phyloP scores from a whole-genome alignment of 2,797 vertebrate species.

The Falco cherrug region DNA sequence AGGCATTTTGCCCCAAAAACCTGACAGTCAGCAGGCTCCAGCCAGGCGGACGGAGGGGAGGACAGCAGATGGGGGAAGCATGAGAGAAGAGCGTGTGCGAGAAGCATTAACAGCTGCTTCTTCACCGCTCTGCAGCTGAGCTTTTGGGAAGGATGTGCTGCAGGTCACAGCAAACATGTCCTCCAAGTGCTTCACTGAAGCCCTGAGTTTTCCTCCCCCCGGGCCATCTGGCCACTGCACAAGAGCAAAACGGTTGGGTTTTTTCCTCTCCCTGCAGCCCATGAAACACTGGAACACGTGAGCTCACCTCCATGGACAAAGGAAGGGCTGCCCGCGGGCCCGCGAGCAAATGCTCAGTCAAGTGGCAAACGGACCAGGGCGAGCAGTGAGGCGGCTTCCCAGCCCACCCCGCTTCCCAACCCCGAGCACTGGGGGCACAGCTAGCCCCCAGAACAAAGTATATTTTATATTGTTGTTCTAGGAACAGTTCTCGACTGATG shows the following conservation, averaged over 20 bases:
- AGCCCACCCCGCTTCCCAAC: not conserved
- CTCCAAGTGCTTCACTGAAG: not conserved
- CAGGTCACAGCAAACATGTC: not conserved
- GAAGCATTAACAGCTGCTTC: slow-evolving; percentile 23
- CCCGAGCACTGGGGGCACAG: not conserved
- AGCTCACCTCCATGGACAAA: slow-evolving; percentile 28
- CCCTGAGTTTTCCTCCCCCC: not conserved
- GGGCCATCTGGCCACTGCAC: slow-evolving; percentile 17
- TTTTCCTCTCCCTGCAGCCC: not conserved
- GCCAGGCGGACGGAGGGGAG: not conserved
- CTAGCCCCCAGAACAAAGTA: not conserved
- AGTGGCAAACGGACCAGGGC: not conserved
- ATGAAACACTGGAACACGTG: not conserved
- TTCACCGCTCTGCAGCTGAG: not conserved
- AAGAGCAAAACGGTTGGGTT: not conserved
- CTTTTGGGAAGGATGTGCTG: not conserved
- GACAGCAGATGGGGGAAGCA: slow-evolving; percentile 12
- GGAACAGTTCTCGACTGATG: not conserved
- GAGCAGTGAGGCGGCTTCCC: not conserved
- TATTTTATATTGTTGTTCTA: not conserved
- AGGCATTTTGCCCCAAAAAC: not conserved
- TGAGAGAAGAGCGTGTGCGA: not conserved
- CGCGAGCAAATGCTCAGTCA: slow-evolving; percentile 1
- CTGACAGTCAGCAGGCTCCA: not conserved
- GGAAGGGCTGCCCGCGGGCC: not conserved